Evolutionary conservation across 2,113 vertebrate genomes (phyloP).

Genomic region (Melozone crissalis): DNA sequence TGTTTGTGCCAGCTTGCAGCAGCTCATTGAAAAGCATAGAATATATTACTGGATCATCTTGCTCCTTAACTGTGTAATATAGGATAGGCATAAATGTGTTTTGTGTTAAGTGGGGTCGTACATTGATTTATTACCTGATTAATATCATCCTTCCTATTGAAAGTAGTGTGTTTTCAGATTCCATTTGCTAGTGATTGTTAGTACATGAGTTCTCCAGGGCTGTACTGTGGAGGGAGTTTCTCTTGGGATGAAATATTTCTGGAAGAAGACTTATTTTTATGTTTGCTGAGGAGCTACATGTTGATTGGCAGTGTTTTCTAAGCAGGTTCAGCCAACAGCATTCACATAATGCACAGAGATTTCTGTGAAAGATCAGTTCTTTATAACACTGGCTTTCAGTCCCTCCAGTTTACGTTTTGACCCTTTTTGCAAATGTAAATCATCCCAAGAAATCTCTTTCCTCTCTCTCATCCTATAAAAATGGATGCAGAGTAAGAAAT

Average conservation of each 20-base stretch:
- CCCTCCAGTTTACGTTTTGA: background rate
- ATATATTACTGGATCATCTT: constrained; percentile 39
- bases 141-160: constrained; percentile 37
- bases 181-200: constrained; percentile 28
- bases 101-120: constrained; percentile 24
- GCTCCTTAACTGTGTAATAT: background rate
- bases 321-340: constrained; percentile 8
- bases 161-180: constrained; percentile 11
- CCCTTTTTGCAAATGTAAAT: background rate
- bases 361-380: background rate
- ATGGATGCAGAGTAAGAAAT: background rate
- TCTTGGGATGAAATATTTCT: background rate
- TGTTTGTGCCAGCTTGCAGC: constrained; percentile 27
- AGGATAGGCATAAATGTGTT: constrained; percentile 54
- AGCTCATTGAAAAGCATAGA: constrained; percentile 52
- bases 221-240: background rate
- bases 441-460: background rate
- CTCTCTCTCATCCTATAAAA: background rate
- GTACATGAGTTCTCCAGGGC: background rate
- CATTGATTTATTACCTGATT: constrained; percentile 55
- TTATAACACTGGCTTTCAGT: background rate
- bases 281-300: background rate
- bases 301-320: constrained; percentile 14
- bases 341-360: background rate
- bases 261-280: background rate